These are phyloP conservation scores for Hydractinia symbiolongicarpus DNA, from an alignment of 30 jellyfish, hydroid and myxozoan genomes.

Conservation along the genomic window DNA sequence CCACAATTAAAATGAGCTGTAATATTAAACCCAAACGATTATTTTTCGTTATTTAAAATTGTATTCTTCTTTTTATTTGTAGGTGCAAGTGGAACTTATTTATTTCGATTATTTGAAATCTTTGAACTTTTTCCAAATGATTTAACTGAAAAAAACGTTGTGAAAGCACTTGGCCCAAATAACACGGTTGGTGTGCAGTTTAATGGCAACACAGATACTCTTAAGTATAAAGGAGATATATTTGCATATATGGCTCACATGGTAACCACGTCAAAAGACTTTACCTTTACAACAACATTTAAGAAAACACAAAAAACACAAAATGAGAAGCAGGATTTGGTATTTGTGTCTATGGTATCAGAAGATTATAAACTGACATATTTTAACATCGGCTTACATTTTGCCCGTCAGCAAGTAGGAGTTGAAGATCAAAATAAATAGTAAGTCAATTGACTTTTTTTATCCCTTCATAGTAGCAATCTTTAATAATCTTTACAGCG, in stretches of 20 bases:
- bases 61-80: background rate
- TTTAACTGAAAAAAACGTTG: background rate
- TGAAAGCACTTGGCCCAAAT: background rate
- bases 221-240: conserved; percentile 8
- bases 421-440: conserved; percentile 7
- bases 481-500: background rate
- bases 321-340: conserved; percentile 12
- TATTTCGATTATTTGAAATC: background rate
- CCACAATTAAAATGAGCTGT: too few relatives aligned
- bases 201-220: background rate
- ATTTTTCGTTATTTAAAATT: background rate
- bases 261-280: conserved; percentile 19
- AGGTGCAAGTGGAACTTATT: background rate
- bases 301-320: conserved; percentile 3
- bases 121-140: background rate
- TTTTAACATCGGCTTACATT: conserved; percentile 10
- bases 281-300: conserved; percentile 18
- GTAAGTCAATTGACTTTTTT: background rate
- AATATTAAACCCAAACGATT: too few relatives aligned
- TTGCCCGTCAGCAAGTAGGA: background rate
- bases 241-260: conserved; percentile 30
- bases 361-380: background rate
- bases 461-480: background rate
- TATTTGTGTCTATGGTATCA: background rate
- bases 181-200: background rate